Evolutionary conservation across 2,797 vertebrate genomes (phyloP).

Genomic region (Iguana delicatissima): DNA sequence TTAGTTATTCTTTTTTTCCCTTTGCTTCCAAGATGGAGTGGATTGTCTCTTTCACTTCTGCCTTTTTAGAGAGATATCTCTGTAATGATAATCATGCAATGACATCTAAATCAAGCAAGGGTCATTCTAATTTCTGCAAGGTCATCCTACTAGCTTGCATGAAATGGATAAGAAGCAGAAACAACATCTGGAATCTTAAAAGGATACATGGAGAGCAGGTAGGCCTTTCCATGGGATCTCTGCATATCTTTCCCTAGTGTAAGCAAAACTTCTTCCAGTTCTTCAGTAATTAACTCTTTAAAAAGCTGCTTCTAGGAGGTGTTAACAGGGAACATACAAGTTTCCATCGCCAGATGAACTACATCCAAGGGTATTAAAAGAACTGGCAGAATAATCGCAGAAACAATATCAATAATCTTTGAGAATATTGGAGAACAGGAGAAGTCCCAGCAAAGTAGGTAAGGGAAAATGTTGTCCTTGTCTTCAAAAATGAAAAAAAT

Average conservation of each 20-base stretch:
- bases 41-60: conserved; percentile 30
- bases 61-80: conserved; percentile 16
- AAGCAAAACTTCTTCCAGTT: no score
- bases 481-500: no score
- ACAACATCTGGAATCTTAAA: conserved; percentile 14
- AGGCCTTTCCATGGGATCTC: no score
- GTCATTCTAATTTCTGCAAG: conserved; percentile 38
- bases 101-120: conserved; percentile 22
- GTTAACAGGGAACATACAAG: neutral
- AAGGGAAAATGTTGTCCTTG: no score
- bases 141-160: conserved; percentile 14
- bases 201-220: conserved; percentile 28
- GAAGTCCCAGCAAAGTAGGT: no score
- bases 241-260: no score
- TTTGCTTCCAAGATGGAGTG: conserved; percentile 18
- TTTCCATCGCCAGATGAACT: no score
- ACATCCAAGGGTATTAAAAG: no score
- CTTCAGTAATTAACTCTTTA: neutral
- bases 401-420: no score
- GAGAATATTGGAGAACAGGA: no score
- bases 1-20: neutral
- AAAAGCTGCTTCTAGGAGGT: neutral
- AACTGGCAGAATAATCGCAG: no score
- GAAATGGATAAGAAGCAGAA: conserved; percentile 38
- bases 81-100: conserved; percentile 37